phyloP scores from a whole-genome alignment of 2,888 invertebrate species.

The Pycnomerus fuliginosus region DNA sequence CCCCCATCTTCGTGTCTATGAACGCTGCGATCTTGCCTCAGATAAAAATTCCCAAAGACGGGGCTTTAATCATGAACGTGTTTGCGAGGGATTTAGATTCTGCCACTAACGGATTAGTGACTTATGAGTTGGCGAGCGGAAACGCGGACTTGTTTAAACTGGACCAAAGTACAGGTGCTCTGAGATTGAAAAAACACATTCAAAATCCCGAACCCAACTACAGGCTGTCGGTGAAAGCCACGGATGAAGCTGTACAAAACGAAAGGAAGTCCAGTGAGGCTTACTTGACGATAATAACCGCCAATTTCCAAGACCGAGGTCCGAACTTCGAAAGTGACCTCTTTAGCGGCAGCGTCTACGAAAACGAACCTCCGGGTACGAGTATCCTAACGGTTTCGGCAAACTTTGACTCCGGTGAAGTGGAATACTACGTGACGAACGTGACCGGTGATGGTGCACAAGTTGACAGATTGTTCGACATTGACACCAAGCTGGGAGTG shows the following conservation, averaged over 20 bases:
- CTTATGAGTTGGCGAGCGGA: slow-evolving; percentile 82
- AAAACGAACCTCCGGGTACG: slow-evolving; percentile 86
- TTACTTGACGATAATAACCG: slow-evolving; percentile 75
- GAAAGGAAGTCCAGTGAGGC: slow-evolving; percentile 86
- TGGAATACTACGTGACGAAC: slow-evolving; percentile 91
- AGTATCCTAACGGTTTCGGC: slow-evolving; percentile 81
- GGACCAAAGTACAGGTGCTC: slow-evolving; percentile 76
- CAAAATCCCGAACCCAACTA: slow-evolving; percentile 71
- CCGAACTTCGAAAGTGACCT: slow-evolving; percentile 65
- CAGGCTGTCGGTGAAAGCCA: slow-evolving; percentile 82
- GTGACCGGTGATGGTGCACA: slow-evolving; percentile 73
- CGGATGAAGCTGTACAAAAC: slow-evolving; percentile 88
- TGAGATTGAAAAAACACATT: slow-evolving; percentile 64
- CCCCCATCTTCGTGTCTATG: slow-evolving; percentile 88
- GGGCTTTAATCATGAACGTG: slow-evolving; percentile 73
- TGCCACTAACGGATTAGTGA: slow-evolving; percentile 88
- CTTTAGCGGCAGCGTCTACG: slow-evolving; percentile 77
- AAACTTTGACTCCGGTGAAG: slow-evolving; percentile 63
- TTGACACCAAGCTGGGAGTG: slow-evolving; percentile 85
- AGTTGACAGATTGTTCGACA: slow-evolving; percentile 87
- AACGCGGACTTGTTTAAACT: slow-evolving; percentile 77
- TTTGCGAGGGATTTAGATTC: slow-evolving; percentile 86
- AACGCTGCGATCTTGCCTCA: slow-evolving; percentile 81
- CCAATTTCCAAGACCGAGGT: slow-evolving; percentile 60
- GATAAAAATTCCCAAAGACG: slow-evolving; percentile 58